These are phyloP conservation scores for Spodoptera exigua DNA, from an alignment of 2,888 invertebrate species.

Conservation along the genomic window DNA sequence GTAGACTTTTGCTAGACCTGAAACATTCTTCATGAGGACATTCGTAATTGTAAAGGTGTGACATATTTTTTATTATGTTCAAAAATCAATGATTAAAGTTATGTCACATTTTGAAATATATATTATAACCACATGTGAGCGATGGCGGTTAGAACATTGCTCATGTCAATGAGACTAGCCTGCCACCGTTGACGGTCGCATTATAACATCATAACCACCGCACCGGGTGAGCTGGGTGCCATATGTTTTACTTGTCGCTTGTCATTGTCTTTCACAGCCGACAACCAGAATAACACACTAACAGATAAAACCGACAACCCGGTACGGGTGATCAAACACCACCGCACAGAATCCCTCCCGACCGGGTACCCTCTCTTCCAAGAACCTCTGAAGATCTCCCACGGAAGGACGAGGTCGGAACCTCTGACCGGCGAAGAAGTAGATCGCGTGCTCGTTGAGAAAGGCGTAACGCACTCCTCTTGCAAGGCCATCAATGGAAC, in stretches of 20 bases:
- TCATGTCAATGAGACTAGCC: slow-evolving; percentile 14
- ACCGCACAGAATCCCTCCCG: slow-evolving; percentile 82
- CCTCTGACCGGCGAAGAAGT: slow-evolving; percentile 90
- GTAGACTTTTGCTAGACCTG: slow-evolving; percentile 33
- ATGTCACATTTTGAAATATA: slow-evolving; percentile 31
- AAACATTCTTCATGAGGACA: slow-evolving; percentile 22
- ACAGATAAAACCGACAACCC: slow-evolving; percentile 75
- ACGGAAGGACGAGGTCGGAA: slow-evolving; percentile 92
- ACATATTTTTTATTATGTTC: slow-evolving; percentile 2
- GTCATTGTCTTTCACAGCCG: slow-evolving; percentile 85
- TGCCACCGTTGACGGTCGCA: slow-evolving; percentile 55
- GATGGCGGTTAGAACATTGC: slow-evolving; percentile 37
- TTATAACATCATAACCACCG: slow-evolving; percentile 66
- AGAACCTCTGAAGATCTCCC: slow-evolving; percentile 82
- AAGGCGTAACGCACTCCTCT: slow-evolving; percentile 73
- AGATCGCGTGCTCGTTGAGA: slow-evolving; percentile 74
- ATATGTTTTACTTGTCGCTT: slow-evolving; percentile 85
- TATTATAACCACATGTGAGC: slow-evolving; percentile 42
- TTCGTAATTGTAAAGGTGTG: slow-evolving; percentile 31
- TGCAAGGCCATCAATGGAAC: slow-evolving; percentile 79
- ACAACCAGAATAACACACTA: slow-evolving; percentile 86
- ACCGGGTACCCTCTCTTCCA: slow-evolving; percentile 77
- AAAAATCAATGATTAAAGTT: not conserved
- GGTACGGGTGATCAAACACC: slow-evolving; percentile 76
- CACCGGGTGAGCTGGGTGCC: slow-evolving; percentile 83